A percentile compares a stretch with the other conserved stretches of the same genome.
These are phyloP conservation scores for Geodia barretti DNA, from an alignment of 37 sponge, comb jelly and placozoan species.

Conservation along the genomic window DNA sequence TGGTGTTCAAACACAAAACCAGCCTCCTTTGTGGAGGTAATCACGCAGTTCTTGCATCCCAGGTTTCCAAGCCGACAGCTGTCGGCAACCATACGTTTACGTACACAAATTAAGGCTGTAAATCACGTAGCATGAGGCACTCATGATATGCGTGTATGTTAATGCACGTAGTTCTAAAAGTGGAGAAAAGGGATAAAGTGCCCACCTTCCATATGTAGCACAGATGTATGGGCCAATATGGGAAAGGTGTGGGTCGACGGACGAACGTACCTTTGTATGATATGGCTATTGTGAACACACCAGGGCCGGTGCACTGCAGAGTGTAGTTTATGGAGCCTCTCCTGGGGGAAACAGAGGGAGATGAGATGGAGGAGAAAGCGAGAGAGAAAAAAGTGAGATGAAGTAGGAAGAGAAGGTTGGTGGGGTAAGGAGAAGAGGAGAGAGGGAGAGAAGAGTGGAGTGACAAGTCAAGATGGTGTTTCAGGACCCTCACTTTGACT, in stretches of 20 bases:
- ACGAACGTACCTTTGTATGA: background rate
- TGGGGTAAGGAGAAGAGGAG: slow-evolving; percentile 7
- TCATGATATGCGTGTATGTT: too few species aligned
- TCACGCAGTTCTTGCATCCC: background rate
- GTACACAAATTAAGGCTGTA: too few species aligned
- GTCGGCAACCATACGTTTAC: background rate
- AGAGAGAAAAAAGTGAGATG: slow-evolving; percentile 6
- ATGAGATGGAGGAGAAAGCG: slow-evolving; percentile 9
- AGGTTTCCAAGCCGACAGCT: background rate
- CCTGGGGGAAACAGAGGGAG: background rate
- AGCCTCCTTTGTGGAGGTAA: background rate
- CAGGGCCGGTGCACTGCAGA: slow-evolving; percentile 61
- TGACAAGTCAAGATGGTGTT: background rate
- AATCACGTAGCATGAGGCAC: too few species aligned
- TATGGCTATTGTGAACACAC: slow-evolving; percentile 64
- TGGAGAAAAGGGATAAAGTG: too few species aligned
- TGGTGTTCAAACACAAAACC: background rate
- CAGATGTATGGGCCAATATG: too few species aligned
- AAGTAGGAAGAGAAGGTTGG: background rate
- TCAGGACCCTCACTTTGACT: slow-evolving; percentile 42
- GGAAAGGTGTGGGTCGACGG: too few species aligned
- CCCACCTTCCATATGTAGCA: too few species aligned
- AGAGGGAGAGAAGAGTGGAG: background rate
- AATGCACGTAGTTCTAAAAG: too few species aligned
- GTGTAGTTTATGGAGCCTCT: slow-evolving; percentile 57